Conservation (phyloP, 2,113 vertebrate species). For the Corydoras maculifer region DNA sequence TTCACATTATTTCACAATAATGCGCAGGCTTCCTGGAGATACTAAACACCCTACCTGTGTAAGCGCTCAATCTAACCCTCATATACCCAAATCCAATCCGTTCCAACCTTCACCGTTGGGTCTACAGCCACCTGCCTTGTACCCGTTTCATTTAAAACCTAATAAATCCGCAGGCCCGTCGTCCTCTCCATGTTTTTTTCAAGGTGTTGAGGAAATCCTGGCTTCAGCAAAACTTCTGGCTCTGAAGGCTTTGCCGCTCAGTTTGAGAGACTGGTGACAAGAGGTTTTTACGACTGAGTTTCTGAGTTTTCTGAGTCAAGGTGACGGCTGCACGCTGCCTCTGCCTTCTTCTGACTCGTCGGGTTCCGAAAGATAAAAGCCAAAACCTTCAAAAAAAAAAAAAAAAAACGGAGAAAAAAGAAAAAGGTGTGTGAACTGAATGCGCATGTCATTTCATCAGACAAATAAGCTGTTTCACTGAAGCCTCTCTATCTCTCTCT, state of each 20-base stretch:
- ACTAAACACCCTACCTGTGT: too few relatives aligned
- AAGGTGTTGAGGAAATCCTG: background rate
- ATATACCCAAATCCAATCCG: too few relatives aligned
- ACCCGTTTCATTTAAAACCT: too few relatives aligned
- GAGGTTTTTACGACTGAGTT: conserved; percentile 35
- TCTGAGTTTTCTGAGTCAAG: conserved; percentile 47
- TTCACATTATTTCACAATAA: too few relatives aligned
- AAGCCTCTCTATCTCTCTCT: background rate
- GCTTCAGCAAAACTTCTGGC: background rate
- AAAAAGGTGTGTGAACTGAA: too few relatives aligned
- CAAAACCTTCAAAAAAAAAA: conserved; percentile 50
- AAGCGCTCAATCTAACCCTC: too few relatives aligned
- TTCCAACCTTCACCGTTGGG: too few relatives aligned
- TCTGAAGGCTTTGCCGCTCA: conserved; percentile 51
- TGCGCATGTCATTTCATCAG: conserved; percentile 39
- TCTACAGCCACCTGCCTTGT: too few relatives aligned
- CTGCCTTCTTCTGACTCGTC: conserved; percentile 46
- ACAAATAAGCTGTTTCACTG: conserved; percentile 1
- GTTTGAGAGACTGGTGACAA: conserved; percentile 44
- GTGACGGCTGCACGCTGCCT: conserved; percentile 34
- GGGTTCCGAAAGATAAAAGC: conserved; percentile 56
- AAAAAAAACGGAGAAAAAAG: background rate
- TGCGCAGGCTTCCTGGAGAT: too few relatives aligned
- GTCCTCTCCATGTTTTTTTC: too few relatives aligned
- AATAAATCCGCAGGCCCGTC: too few relatives aligned